phyloP scores from a whole-genome alignment of 2,113 vertebrate species.

The Neolamprologus fasciatus region DNA sequence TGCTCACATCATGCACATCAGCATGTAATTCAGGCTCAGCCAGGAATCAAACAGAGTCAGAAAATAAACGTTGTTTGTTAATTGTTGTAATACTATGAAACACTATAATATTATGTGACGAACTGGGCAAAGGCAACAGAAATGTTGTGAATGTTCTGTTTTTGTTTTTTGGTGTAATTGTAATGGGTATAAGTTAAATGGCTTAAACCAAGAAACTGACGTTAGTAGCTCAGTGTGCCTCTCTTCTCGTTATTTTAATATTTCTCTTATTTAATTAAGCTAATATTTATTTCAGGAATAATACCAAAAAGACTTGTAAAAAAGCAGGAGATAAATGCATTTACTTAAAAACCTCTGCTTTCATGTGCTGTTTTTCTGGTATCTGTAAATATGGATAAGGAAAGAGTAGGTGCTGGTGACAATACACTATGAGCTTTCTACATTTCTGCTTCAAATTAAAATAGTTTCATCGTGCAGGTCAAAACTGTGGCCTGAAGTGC shows the following conservation, averaged over 20 bases:
- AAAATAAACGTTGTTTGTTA: neutral
- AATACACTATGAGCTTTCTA: neutral
- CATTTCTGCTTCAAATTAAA: neutral
- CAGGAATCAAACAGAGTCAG: neutral
- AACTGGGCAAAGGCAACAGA: neutral
- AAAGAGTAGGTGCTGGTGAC: neutral
- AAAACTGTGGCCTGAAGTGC: neutral
- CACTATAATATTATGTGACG: neutral
- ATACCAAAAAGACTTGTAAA: no score
- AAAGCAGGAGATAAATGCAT: no score
- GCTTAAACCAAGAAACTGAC: neutral
- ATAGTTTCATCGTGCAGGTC: neutral
- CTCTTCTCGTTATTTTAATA: neutral
- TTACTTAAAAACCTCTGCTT: no score
- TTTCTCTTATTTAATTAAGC: neutral
- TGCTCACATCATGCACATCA: neutral
- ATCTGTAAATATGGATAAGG: no score
- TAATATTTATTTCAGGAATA: no score
- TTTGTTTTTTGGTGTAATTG: neutral
- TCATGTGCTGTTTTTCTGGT: no score
- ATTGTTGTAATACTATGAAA: neutral
- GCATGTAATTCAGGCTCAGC: accelerated
- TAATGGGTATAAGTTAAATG: neutral
- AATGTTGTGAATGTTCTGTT: neutral
- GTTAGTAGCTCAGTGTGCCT: neutral